Evolutionary conservation across 2,797 vertebrate genomes (phyloP).

Genomic region (Pelodytes ibericus): DNA sequence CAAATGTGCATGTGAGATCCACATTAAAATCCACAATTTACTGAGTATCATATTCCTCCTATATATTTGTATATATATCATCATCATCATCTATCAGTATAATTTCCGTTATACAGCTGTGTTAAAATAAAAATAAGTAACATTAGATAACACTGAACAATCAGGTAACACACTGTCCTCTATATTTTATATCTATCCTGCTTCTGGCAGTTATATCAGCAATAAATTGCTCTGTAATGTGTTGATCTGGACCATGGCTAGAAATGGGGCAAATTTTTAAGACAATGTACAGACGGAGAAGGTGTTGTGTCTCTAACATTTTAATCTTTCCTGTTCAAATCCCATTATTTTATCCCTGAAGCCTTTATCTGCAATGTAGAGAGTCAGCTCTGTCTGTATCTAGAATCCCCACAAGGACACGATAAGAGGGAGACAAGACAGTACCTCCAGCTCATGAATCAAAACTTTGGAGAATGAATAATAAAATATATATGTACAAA

Average conservation of each 20-base stretch:
- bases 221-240: not conserved
- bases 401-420: slow-evolving; percentile 38
- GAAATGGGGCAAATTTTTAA: slow-evolving; percentile 1
- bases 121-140: no score
- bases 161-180: no score
- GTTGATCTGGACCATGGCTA: not conserved
- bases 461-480: slow-evolving; percentile 45
- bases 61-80: no score
- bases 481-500: slow-evolving; percentile 45
- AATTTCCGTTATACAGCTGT: no score
- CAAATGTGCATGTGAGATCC: no score
- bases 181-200: not conserved
- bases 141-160: no score
- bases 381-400: slow-evolving; percentile 37
- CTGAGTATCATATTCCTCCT: no score
- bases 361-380: slow-evolving; percentile 41
- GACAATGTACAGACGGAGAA: slow-evolving; percentile 30
- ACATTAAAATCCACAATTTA: no score
- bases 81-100: no score
- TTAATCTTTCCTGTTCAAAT: slow-evolving; percentile 35
- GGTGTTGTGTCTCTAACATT: slow-evolving; percentile 41
- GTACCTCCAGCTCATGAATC: slow-evolving; percentile 25
- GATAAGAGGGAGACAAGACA: slow-evolving; percentile 46
- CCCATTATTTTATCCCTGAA: slow-evolving; percentile 34
- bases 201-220: not conserved